Evolutionary conservation across 2,888 invertebrate species (phyloP), one percentile per base, ranked within the genome.

Genomic region (Schrankia costaestrigalis): DNA sequence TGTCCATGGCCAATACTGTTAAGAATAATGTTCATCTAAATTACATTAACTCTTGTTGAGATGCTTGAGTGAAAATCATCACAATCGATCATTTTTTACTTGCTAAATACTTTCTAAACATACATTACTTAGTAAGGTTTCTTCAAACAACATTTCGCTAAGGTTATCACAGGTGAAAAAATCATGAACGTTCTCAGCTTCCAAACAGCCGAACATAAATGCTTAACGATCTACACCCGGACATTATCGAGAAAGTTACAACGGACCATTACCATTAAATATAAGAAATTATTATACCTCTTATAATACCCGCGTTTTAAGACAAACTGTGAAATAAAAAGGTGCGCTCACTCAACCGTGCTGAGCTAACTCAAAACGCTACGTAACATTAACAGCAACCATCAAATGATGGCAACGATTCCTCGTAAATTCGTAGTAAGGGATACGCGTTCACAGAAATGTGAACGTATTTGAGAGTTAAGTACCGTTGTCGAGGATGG

Each of bases 301-400:
- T 62, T 61, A 67, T 70, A 68, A 65, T 57, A 67, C n/a, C n/a
- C n/a, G n/a, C 59, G 52, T 63, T 63, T 69, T 63, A 68, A 63
- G 63, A 68, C 58, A 64, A 71, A 72, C 67, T 62, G 72, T 49
- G 62, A 56, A 63, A 72, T 73, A 72, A 77, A 75, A 71, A 65
- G 57, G 56, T 53, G 43, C 48, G 38, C 54, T 46, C 55, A 53
- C n/a, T n/a, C n/a, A n/a, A n/a, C n/a, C 37, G 37, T 53, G 50
- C 61, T 52, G 38, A 41, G 50, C 26, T 43, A 49, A 41, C 42
- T 43, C 40, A 54, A 52, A 64, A 58, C 64, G 65, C 60, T 69
- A 68, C 71, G 67, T 77, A 71, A 77, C 65, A 57, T 77, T 81
- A 75, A 78, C 64, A 65, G 60, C 68, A 32, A 54, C 56, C 59